Base-by-base conservation (phyloP, 2,113 vertebrate genomes). In the Halichoerus grypus region DNA sequence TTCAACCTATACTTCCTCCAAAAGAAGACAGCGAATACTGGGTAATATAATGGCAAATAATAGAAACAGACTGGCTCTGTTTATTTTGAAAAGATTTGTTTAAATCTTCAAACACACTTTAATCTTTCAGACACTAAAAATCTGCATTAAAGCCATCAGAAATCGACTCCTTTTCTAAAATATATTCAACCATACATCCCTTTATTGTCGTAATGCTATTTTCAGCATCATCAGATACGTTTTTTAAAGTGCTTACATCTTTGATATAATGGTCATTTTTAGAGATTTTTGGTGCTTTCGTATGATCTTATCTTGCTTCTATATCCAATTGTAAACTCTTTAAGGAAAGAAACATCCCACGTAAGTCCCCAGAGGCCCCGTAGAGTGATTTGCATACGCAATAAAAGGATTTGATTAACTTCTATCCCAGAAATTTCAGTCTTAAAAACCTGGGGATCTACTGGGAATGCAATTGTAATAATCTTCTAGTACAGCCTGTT, bases 381-480 rank as follows among this genome's bases (percentile, higher is more conserved):
- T 9, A 49, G 51, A 84, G 26, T 95, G 74, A 97, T 98, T 53
- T 96, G 90, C 94, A 96, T 92, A 95, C 90, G 92, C 88, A 97
- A n/a, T 97, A 94, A 95, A 96, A 95, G 71, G 65, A 94, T 97
- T 28, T 96, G 94, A 97, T 97, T 96, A 94, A 96, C 94, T 97
- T 95, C 94, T 96, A 85, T 90, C 28, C 65, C 53, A 93, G 95
- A 97, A 96, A 98, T 94, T 96, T 95, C 69, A 81, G 87, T 86
- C 91, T 97, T 92, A 94, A 74, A 77, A 97, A 97, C 49, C 91
- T 85, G 67, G n/a, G 95, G 67, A 92, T 85, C 96, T 91, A 91
- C 33, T 81, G 92, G 90, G 84, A 98, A 91, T 92, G 81, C 67
- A 82, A 72, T 84, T 96, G 63, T 97, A 97, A 97, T 94, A 97